phyloP scores from a whole-genome alignment of 2,888 invertebrate genomes.

The Brassicogethes aeneus region DNA sequence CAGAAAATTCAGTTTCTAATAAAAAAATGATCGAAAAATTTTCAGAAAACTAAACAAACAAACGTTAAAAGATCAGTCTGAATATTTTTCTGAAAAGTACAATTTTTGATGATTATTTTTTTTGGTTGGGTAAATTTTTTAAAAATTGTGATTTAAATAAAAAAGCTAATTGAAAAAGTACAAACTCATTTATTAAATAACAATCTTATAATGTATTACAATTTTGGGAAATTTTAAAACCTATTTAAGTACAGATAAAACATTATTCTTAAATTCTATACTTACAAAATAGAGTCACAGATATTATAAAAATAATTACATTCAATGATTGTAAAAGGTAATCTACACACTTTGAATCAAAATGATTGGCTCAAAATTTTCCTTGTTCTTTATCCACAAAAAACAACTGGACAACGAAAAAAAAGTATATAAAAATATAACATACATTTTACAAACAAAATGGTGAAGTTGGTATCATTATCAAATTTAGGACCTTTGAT shows the following conservation, averaged over 20 bases:
- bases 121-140: too few species aligned
- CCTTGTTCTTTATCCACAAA: constrained; percentile 8
- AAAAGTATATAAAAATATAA: constrained; percentile 12
- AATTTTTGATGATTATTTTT: too few species aligned
- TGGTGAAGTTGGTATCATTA: constrained; percentile 20
- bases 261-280: constrained; percentile 20
- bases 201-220: constrained; percentile 12
- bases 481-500: constrained; percentile 5
- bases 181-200: constrained; percentile 22
- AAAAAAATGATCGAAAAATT: too few species aligned
- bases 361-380: not conserved
- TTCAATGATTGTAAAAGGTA: constrained; percentile 15
- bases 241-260: constrained; percentile 20
- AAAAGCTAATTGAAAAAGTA: constrained; percentile 20
- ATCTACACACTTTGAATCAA: constrained; percentile 10
- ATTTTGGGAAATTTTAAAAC: constrained; percentile 18
- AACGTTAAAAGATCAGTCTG: too few species aligned
- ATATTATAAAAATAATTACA: constrained; percentile 19
- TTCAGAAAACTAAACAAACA: too few species aligned
- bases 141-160: too few species aligned
- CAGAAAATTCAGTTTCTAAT: too few species aligned
- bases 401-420: constrained; percentile 9
- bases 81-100: too few species aligned
- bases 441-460: constrained; percentile 10
- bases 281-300: constrained; percentile 21